A percentile compares a stretch with the other conserved stretches of the same genome.
These are phyloP conservation scores for Cyphomyrus plagiostoma DNA, from an alignment of 2,113 vertebrate species.

Conservation along the genomic window DNA sequence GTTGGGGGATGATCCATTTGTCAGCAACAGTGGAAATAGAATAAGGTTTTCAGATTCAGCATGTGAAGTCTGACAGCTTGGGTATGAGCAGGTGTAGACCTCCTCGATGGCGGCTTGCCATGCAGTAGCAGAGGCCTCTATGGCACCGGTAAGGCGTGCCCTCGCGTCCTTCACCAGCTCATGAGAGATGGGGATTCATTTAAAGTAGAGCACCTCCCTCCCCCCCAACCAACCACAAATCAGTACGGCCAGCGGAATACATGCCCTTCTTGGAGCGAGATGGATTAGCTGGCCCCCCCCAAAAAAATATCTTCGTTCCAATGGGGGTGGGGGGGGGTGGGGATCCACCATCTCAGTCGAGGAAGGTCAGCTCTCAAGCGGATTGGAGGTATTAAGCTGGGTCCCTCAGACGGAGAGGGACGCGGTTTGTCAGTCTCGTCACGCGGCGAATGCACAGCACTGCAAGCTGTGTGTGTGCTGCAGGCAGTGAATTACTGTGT, in stretches of 20 bases:
- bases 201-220: not conserved
- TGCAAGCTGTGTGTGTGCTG: not conserved
- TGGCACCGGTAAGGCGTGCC: not conserved
- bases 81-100: not conserved
- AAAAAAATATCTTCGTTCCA: not conserved
- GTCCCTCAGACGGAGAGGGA: not conserved
- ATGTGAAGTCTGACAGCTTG: not conserved
- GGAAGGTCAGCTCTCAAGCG: not conserved
- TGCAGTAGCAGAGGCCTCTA: not conserved
- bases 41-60: not conserved
- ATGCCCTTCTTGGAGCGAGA: not conserved
- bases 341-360: not conserved
- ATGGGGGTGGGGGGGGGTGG: not conserved
- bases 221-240: not conserved
- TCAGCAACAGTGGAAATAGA: not conserved
- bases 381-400: constrained; percentile 2
- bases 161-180: not conserved
- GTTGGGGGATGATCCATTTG: not conserved
- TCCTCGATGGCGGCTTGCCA: not conserved
- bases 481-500: not conserved
- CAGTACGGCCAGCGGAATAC: not conserved
- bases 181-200: not conserved
- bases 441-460: not conserved
- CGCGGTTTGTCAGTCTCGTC: not conserved
- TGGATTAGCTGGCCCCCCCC: not conserved